Base-by-base conservation (phyloP, 2,888 invertebrate species). In the Habroteleia sp. region DNA sequence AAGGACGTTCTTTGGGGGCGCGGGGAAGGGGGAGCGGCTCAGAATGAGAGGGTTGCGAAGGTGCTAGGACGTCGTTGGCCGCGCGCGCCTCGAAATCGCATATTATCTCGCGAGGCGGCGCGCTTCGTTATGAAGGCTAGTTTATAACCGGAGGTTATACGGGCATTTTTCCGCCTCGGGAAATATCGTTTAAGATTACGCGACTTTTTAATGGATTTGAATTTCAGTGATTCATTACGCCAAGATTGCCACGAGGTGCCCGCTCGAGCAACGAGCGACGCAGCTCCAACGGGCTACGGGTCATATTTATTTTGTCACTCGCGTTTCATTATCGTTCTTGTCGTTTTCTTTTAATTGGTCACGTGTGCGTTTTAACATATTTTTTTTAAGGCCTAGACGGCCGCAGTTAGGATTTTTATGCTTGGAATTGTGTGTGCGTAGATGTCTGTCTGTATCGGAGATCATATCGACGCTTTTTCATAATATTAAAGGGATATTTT, bases 41-140 rank as follows among this genome's bases (percentile, higher is more conserved):
- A 29, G 58, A 63, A 66, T 54, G 37, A 54, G 54, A 54, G 52
- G 54, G 33, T 27, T 27, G 58, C 41, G 69, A 39, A 68, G 73
- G 56, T n/a, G 11, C 33, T n/a, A n/a, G n/a, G n/a, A n/a, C 16
- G 52, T 74, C 52, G 46, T 31, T 77, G 79, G 78, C 79, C 78
- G 80, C 81, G 78, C 81, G 78, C 77, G 82, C 82, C 82, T 79
- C 78, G 79, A 83, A 86, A 86, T 86, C 84, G 83, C 84, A 83
- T 84, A 84, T 87, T 87, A 87, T 85, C 86, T 82, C 81, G 74
- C 62, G 60, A 74, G 66, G 54, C 68, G 46, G 62, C 20, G 33
- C 17, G 33, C 71, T 60, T 27, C 63, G 54, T 27, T 48, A 31
- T 41, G 65, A 46, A 31, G 39, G 48, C 74, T 63, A 35, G 74